Evolutionary conservation across 2,113 vertebrate genomes (phyloP).

Genomic region (Campylomormyrus numenius): DNA sequence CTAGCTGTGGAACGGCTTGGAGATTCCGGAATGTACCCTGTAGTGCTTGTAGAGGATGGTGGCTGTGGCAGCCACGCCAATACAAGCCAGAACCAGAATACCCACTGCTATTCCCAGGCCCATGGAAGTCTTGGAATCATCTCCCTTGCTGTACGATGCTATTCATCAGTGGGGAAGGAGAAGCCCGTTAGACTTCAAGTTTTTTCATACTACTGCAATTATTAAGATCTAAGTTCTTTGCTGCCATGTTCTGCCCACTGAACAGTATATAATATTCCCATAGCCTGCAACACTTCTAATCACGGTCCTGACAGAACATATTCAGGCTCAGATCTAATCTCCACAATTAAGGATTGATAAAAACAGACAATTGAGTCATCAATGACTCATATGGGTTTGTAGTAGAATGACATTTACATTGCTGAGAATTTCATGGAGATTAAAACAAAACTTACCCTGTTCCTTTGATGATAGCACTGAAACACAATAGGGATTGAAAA

Average conservation of each 20-base stretch:
- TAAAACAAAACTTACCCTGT: slow-evolving; percentile 36
- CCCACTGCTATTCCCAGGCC: slow-evolving; percentile 55
- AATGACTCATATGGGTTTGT: not conserved
- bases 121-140: slow-evolving; percentile 22
- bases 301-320: not conserved
- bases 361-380: not conserved
- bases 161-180: slow-evolving; percentile 32
- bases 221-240: not conserved
- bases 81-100: slow-evolving; percentile 46
- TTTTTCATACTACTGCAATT: not conserved
- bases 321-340: not conserved
- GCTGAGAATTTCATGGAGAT: not conserved
- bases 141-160: slow-evolving; percentile 35
- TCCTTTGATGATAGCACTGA: slow-evolving; percentile 44
- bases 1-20: slow-evolving; percentile 20
- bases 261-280: not conserved
- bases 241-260: not conserved
- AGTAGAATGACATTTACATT: not conserved
- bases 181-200: not conserved
- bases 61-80: slow-evolving; percentile 40
- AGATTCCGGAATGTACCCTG: slow-evolving; percentile 12
- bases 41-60: slow-evolving; percentile 51
- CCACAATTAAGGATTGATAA: not conserved
- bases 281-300: not conserved
- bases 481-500: slow-evolving; percentile 21